Evolutionary conservation across 1,140 invertebrate species (phyloP).

Genomic region (Panagrolaimus sp.): DNA sequence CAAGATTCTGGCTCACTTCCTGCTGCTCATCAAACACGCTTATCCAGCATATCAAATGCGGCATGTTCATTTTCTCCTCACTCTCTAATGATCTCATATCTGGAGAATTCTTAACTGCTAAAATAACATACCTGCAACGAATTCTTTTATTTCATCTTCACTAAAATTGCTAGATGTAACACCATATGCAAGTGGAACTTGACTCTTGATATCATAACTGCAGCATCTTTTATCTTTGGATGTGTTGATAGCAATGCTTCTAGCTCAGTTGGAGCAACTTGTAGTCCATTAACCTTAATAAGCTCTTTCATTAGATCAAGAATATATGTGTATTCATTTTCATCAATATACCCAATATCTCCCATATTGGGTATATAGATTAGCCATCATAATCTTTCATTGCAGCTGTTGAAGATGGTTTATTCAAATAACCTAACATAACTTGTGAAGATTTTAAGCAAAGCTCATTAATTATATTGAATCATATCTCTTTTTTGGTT

Average conservation of each 20-base stretch:
- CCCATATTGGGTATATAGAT: constrained; percentile 76
- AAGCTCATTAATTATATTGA: constrained; percentile 22
- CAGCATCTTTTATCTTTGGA: constrained; percentile 70
- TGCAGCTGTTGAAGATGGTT: constrained; percentile 58
- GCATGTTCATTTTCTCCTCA: too few species aligned
- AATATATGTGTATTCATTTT: constrained; percentile 66
- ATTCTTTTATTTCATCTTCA: constrained; percentile 10
- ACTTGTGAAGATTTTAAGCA: constrained; percentile 33
- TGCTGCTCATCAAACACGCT: too few species aligned
- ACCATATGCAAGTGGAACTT: constrained; percentile 72
- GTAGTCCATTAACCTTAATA: constrained; percentile 77
- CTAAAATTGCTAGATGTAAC: constrained; percentile 63
- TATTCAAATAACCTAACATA: constrained; percentile 39
- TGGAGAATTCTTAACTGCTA: too few species aligned
- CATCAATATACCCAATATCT: constrained; percentile 72
- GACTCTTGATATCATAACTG: constrained; percentile 69
- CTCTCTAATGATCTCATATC: too few species aligned
- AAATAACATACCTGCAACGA: background rate
- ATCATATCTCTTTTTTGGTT: constrained; percentile 19
- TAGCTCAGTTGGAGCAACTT: constrained; percentile 79
- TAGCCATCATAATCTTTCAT: constrained; percentile 69
- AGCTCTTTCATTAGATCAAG: constrained; percentile 79
- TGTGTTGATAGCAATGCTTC: constrained; percentile 72
- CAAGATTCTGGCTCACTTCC: too few species aligned
- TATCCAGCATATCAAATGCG: too few species aligned